Percentiles rank a stretch among this genome's conserved stretches.
Evolutionary conservation across 2,797 vertebrate species (phyloP).

Genomic region (Miichthys miiuy): DNA sequence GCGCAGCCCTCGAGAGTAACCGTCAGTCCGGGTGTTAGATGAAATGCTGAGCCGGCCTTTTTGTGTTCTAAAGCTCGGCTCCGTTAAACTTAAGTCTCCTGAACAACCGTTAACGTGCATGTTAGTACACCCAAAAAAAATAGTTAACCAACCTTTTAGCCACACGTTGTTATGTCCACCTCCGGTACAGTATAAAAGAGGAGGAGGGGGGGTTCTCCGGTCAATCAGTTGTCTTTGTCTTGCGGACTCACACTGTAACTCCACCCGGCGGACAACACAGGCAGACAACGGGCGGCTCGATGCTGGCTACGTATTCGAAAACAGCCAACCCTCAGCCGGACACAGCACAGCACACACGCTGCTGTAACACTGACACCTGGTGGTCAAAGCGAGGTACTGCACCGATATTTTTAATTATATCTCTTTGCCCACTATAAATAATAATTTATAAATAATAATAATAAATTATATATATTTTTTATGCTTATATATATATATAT

Average conservation of each 20-base stretch:
- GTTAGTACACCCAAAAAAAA: fast-evolving
- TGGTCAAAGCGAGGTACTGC: slow-evolving; percentile 3
- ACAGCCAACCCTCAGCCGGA: background rate
- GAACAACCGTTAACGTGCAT: background rate
- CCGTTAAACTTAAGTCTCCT: background rate
- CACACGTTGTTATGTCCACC: background rate
- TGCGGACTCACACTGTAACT: slow-evolving; percentile 56
- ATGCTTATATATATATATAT: too few species aligned
- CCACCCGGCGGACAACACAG: slow-evolving; percentile 63
- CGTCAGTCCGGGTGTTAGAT: background rate
- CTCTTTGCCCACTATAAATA: background rate
- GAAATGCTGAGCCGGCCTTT: slow-evolving; percentile 36
- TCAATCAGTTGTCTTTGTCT: slow-evolving; percentile 75
- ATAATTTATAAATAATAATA: too few species aligned
- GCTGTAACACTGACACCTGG: slow-evolving; percentile 37
- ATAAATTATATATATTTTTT: too few species aligned
- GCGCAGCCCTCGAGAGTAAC: slow-evolving; percentile 5
- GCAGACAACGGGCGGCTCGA: slow-evolving; percentile 17
- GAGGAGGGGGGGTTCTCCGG: background rate
- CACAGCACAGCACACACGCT: fast-evolving
- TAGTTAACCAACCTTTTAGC: slow-evolving; percentile 54
- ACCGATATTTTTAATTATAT: fast-evolving
- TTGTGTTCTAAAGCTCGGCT: background rate
- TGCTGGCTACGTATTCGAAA: slow-evolving; percentile 11
- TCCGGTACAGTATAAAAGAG: slow-evolving; percentile 12